phyloP scores from a whole-genome alignment of 2,113 vertebrate genomes.

The Marcusenius ussheri region DNA sequence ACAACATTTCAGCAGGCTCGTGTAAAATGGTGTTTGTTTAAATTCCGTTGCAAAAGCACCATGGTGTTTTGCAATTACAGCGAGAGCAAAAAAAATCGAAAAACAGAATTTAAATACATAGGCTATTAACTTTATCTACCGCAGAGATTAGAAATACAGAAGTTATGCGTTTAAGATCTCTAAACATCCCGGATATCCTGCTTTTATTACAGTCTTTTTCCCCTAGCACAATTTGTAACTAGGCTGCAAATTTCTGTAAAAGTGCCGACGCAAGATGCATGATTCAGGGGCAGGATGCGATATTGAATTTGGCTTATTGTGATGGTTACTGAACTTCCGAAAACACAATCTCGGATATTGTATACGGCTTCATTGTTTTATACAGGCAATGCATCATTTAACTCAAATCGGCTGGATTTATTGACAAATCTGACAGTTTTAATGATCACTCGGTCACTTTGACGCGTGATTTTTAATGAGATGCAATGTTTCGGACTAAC shows the following conservation, averaged over 20 bases:
- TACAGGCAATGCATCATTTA: slow-evolving; percentile 45
- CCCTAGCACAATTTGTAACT: neutral
- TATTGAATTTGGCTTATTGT: neutral
- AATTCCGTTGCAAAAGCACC: neutral
- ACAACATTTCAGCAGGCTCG: neutral
- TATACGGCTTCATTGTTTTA: neutral
- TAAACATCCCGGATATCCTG: neutral
- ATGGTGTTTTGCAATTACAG: neutral
- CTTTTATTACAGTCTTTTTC: neutral
- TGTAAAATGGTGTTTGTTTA: neutral
- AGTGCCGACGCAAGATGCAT: neutral
- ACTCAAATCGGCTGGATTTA: slow-evolving; percentile 29
- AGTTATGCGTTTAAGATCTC: neutral
- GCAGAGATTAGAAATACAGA: neutral
- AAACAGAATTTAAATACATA: neutral
- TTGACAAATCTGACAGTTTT: slow-evolving; percentile 50
- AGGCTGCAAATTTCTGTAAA: neutral
- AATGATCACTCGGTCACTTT: slow-evolving; percentile 46
- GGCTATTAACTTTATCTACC: neutral
- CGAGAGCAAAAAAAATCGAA: neutral
- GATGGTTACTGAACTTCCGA: neutral
- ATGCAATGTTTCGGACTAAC: slow-evolving; percentile 8
- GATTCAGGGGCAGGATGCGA: neutral
- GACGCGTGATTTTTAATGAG: slow-evolving; percentile 44
- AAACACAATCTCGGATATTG: neutral